Conservation (phyloP, 2,888 invertebrate genomes). For the Synergus japonicus region DNA sequence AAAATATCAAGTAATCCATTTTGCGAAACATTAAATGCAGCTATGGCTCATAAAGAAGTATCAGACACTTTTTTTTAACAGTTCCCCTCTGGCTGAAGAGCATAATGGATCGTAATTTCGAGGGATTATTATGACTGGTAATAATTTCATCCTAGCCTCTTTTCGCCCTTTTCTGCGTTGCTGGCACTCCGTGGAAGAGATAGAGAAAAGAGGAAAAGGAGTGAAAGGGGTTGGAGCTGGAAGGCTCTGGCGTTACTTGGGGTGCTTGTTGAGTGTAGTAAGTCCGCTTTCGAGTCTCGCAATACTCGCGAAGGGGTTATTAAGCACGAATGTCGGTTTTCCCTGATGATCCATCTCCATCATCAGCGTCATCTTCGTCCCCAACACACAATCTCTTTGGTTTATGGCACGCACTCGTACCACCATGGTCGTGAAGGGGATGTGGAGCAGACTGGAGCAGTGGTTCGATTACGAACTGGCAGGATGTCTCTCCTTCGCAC, state of each 20-base stretch:
- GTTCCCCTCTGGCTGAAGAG: constrained; percentile 31
- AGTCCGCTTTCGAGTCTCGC: not conserved
- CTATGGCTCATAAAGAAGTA: constrained; percentile 20
- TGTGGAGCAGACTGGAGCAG: not conserved
- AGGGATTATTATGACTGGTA: constrained; percentile 51
- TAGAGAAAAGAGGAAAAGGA: constrained; percentile 29
- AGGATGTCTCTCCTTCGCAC: constrained; percentile 57
- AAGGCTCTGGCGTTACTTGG: constrained; percentile 13
- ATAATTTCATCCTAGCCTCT: constrained; percentile 37
- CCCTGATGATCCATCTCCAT: constrained; percentile 45
- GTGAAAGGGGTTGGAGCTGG: not conserved
- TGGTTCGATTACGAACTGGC: constrained; percentile 34
- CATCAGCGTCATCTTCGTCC: constrained; percentile 19
- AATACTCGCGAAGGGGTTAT: constrained; percentile 45
- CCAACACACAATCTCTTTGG: constrained; percentile 8
- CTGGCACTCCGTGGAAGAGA: constrained; percentile 19
- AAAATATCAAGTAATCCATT: constrained; percentile 30
- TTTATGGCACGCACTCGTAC: constrained; percentile 39
- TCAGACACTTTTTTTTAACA: constrained; percentile 33
- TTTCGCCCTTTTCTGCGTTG: constrained; percentile 24
- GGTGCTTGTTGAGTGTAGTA: constrained; percentile 6
- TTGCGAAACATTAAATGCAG: constrained; percentile 22
- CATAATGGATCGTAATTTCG: constrained; percentile 47
- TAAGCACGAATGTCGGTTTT: constrained; percentile 32
- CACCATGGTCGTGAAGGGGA: constrained; percentile 30